Evolutionary conservation across 2,888 invertebrate species (phyloP).

Genomic region (Sepioteuthis lessoniana): DNA sequence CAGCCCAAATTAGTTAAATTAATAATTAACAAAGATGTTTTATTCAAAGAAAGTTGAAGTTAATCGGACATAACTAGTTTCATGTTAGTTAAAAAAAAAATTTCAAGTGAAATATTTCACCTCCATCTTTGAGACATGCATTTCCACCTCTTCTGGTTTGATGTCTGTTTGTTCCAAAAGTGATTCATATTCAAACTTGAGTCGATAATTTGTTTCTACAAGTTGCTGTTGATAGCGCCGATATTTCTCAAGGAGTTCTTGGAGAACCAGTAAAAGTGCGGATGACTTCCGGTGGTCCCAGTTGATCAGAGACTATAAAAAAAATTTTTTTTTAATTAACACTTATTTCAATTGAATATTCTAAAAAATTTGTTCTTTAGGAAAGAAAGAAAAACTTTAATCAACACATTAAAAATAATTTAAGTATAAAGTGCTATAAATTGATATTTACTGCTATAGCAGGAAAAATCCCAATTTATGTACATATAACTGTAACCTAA

Average conservation of each 20-base stretch:
- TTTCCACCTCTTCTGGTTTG: conserved; percentile 80
- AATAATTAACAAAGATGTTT: no score
- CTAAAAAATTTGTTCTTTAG: background rate
- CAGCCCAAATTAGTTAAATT: no score
- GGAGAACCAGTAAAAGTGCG: conserved; percentile 80
- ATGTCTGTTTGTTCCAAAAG: conserved; percentile 79
- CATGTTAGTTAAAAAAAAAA: no score
- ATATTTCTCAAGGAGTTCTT: conserved; percentile 80
- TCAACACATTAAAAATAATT: background rate
- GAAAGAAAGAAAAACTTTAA: background rate
- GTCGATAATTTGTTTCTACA: conserved; percentile 76
- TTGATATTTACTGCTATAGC: no score
- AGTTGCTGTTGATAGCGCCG: conserved; percentile 79
- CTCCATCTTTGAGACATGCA: conserved; percentile 77
- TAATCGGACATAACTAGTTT: no score
- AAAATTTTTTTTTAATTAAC: conserved; percentile 1
- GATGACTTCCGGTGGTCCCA: conserved; percentile 81
- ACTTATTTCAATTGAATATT: background rate
- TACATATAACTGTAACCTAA: no score
- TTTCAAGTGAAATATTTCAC: conserved; percentile 54
- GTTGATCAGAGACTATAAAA: conserved; percentile 76
- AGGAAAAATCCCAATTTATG: no score
- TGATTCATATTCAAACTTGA: conserved; percentile 81
- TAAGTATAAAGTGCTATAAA: background rate
- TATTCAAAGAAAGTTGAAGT: no score